These are phyloP conservation scores for Trinorchestia longiramus DNA, from an alignment of 1,140 invertebrate genomes.

Conservation along the genomic window DNA sequence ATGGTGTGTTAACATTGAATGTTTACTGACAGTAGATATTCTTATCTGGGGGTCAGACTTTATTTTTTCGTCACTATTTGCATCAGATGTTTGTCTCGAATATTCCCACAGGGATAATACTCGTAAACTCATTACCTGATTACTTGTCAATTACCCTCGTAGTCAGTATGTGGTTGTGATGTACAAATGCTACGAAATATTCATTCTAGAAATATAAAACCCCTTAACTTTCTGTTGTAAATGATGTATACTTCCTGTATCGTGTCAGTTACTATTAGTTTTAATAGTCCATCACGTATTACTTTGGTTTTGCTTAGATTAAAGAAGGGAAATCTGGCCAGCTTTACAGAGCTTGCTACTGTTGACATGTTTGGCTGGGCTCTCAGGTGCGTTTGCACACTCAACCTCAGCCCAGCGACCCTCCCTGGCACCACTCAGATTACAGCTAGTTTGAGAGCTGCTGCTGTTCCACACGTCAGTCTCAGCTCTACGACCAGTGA, in stretches of 20 bases:
- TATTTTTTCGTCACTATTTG: neutral
- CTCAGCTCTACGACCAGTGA: neutral
- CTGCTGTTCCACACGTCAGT: no score
- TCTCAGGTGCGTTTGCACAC: constrained; percentile 6
- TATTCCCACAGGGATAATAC: neutral
- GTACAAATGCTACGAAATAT: neutral
- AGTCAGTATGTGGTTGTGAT: neutral
- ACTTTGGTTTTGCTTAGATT: neutral
- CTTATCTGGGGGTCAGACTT: neutral
- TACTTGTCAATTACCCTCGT: no score
- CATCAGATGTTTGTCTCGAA: neutral
- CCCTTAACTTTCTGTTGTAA: neutral
- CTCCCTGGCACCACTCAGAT: neutral
- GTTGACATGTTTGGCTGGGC: neutral
- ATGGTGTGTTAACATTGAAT: neutral
- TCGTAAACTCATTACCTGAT: no score
- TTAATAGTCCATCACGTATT: neutral
- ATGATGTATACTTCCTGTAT: neutral
- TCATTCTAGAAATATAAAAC: neutral
- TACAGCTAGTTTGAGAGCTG: neutral
- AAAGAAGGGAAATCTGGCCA: neutral
- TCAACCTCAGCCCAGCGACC: neutral
- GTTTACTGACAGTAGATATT: neutral
- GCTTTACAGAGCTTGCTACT: neutral
- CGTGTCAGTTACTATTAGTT: neutral